Evolutionary conservation across 2,888 invertebrate species (phyloP).

Genomic region (Ophion costatus): DNA sequence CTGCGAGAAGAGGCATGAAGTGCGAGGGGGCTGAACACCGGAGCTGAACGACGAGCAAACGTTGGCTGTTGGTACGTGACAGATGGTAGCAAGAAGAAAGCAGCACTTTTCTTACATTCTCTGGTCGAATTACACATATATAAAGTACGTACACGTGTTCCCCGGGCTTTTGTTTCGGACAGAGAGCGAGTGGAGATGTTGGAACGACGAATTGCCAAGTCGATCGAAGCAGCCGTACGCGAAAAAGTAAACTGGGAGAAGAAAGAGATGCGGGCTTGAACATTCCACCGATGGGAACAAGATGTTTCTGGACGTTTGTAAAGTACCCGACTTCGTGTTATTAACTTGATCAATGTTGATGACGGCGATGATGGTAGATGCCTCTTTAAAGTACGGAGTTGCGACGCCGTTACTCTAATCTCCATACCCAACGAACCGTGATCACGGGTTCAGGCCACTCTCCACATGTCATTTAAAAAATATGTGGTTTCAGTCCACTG

Average conservation of each 20-base stretch:
- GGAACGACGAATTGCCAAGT: slow-evolving; percentile 35
- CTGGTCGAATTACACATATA: slow-evolving; percentile 23
- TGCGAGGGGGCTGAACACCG: slow-evolving; percentile 5
- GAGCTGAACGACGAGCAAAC: slow-evolving; percentile 49
- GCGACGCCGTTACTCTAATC: too few relatives aligned
- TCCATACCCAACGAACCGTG: too few relatives aligned
- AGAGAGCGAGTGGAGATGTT: slow-evolving; percentile 28
- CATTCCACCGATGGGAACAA: background rate
- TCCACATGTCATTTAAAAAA: too few relatives aligned
- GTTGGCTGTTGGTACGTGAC: slow-evolving; percentile 63
- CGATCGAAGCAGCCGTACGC: slow-evolving; percentile 47
- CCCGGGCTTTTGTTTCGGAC: slow-evolving; percentile 11
- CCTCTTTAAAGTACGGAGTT: background rate
- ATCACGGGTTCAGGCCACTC: too few relatives aligned
- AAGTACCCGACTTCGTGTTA: background rate
- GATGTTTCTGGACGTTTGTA: background rate
- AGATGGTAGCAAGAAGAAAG: slow-evolving; percentile 40
- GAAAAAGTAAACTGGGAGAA: slow-evolving; percentile 39
- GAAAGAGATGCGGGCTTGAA: slow-evolving; percentile 5
- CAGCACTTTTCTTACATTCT: slow-evolving; percentile 30
- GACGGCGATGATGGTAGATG: background rate
- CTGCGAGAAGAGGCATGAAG: background rate
- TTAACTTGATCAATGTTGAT: background rate
- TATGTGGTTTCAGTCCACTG: too few relatives aligned
- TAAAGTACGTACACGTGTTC: slow-evolving; percentile 58